Evolutionary conservation across 53 echinoderm and acorn worm species (phyloP), one percentile per base, ranked within the genome.

Genomic region (Temnopleurus reevesii): DNA sequence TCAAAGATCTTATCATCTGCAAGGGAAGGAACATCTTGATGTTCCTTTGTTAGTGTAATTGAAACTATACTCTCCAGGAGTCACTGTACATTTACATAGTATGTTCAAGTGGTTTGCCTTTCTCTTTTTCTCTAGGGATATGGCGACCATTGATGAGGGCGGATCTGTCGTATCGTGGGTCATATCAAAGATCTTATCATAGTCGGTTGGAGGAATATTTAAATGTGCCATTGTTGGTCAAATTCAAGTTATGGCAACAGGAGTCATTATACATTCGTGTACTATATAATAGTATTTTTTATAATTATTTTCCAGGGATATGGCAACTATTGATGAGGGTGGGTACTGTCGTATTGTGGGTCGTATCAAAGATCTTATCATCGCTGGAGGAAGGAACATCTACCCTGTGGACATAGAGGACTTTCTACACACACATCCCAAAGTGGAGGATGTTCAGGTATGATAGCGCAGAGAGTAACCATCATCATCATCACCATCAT

Each of bases 321-420:
- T 94, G 0, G 96, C 86, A 2, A 76, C 81, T 1, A 81, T 96
- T 81, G 91, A 92, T 86, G 96, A 94, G 59, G 86, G 91, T 5
- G 96, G 96, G 4, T 92, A 92, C 55, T 77, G 64, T 53, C 89
- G 83, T 59, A 92, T 96, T 57, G 94, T 94, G 2, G 96, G 96
- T 29, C 79, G 96, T 28, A 92, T 89, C 18, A 95, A 95, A 81
- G 96, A 95, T 24, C 86, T 93, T 57, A 94, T 96, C 63, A 96
- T 96, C 59, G 47, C 90, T 64, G 96, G 96, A 21, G 96, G 96
- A 28, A 93, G 91, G 77, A 96, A 96, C 81, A 92, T 96, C 45
- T 93, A 94, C 47, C 96, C 96, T 3, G 88, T 81, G 24, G 94
- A 96, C 79, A 86, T 94, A 46, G 96, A 96, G 63, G 76, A 96